phyloP scores from a whole-genome alignment of 2,113 vertebrate species.

The Geothlypis trichas region DNA sequence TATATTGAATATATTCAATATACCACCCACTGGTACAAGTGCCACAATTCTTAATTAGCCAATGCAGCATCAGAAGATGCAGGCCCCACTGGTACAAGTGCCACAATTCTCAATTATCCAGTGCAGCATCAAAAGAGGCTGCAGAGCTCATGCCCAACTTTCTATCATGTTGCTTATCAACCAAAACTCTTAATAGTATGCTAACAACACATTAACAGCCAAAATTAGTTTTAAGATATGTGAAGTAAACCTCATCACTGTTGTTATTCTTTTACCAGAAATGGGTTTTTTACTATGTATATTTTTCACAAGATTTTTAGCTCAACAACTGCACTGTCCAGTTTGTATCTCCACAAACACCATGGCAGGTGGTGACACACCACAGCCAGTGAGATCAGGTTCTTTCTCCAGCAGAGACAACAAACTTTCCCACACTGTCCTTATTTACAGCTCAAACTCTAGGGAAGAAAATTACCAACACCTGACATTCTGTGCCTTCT shows the following conservation, averaged over 20 bases:
- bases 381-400: neutral
- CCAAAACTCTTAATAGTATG: neutral
- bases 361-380: fast-evolving
- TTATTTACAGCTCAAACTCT: neutral
- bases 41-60: no score
- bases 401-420: neutral
- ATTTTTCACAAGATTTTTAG: neutral
- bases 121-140: neutral
- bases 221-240: neutral
- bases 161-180: neutral
- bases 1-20: no score
- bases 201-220: neutral
- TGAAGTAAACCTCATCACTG: neutral
- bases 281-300: neutral
- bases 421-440: neutral
- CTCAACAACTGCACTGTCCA: neutral
- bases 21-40: no score
- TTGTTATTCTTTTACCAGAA: neutral
- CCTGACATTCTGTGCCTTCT: neutral
- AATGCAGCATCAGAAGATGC: no score
- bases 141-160: neutral
- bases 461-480: neutral
- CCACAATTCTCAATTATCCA: neutral
- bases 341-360: neutral
- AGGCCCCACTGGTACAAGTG: neutral